Evolutionary conservation across 1,140 invertebrate genomes (phyloP).

Genomic region (Rhyacophila brunnea): DNA sequence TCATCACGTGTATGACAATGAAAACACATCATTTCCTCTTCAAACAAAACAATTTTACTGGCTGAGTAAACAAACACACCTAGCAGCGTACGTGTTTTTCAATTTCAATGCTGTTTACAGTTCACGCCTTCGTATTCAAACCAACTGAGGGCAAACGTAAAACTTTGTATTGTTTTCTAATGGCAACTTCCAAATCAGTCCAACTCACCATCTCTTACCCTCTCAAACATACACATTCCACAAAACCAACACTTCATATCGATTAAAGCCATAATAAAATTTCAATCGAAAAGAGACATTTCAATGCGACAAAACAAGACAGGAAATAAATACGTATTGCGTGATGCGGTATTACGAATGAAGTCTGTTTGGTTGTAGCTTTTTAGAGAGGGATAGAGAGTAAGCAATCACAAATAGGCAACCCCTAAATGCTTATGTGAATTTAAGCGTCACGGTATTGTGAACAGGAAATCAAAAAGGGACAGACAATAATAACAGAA

Average conservation of each 20-base stretch:
- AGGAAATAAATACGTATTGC: neutral
- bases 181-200: constrained; percentile 26
- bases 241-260: too few relatives aligned
- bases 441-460: constrained; percentile 22
- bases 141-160: constrained; percentile 4
- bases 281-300: too few relatives aligned
- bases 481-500: constrained; percentile 31
- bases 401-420: constrained; percentile 4
- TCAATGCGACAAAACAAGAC: neutral
- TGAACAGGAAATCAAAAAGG: constrained; percentile 35
- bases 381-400: neutral
- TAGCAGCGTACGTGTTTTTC: constrained; percentile 26
- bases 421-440: constrained; percentile 14
- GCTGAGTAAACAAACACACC: constrained; percentile 27
- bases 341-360: neutral
- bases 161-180: constrained; percentile 30
- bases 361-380: too few relatives aligned
- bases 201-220: constrained; percentile 3
- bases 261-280: too few relatives aligned
- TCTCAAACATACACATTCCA: too few relatives aligned
- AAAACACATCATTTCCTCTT: constrained; percentile 29
- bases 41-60: constrained; percentile 27
- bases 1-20: constrained; percentile 24
- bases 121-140: constrained; percentile 28
- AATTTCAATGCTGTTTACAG: constrained; percentile 32